Evolutionary conservation across 2,888 invertebrate genomes (phyloP).

Genomic region (Metellina segmentata): DNA sequence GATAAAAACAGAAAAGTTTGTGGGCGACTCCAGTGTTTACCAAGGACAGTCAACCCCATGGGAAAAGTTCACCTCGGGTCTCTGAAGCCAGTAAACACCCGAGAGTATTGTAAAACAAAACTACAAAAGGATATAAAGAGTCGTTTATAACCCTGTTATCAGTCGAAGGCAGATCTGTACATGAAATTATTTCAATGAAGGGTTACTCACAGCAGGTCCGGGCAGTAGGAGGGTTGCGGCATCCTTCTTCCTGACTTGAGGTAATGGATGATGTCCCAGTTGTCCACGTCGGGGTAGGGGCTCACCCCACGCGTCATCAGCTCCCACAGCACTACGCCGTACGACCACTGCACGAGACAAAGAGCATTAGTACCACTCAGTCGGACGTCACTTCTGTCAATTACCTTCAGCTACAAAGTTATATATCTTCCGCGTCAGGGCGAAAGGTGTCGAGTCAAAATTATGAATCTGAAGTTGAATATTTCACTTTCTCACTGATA

Average conservation of each 20-base stretch:
- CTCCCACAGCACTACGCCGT: conserved; percentile 82
- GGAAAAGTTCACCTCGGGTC: no score
- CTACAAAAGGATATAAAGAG: no score
- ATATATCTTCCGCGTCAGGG: neutral
- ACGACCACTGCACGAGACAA: conserved; percentile 82
- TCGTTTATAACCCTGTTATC: no score
- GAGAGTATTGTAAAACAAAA: no score
- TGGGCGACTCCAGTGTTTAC: no score
- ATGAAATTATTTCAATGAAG: no score
- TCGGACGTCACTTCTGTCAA: no score
- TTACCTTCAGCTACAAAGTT: neutral
- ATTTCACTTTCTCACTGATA: neutral
- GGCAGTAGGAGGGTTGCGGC: conserved; percentile 82
- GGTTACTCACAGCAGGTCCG: conserved; percentile 80
- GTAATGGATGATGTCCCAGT: conserved; percentile 82
- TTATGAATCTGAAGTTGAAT: conserved; percentile 2
- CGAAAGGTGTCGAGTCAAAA: neutral
- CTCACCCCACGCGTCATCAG: conserved; percentile 82
- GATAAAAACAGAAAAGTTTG: no score
- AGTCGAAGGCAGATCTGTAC: no score
- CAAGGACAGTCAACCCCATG: no score
- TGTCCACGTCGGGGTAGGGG: conserved; percentile 82
- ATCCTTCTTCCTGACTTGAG: conserved; percentile 82
- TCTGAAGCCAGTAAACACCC: no score
- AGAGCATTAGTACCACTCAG: neutral